Conservation (phyloP, 2,888 invertebrate species). For the Argyra leucocephala region DNA sequence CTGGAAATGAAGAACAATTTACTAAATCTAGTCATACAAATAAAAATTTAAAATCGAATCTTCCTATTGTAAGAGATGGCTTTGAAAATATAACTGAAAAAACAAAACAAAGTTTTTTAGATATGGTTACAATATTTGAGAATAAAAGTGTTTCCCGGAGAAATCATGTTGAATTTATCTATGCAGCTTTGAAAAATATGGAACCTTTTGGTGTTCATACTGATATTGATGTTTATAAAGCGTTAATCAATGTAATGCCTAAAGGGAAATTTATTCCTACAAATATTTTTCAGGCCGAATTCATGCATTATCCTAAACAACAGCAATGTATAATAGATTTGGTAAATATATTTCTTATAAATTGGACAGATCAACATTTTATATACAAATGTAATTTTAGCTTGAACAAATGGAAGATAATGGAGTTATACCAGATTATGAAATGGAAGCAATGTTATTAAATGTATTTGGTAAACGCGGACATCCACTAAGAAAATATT, state of each 20-base stretch:
- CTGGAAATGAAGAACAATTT: neutral
- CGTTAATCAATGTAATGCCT: slow-evolving; percentile 73
- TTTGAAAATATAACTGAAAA: neutral
- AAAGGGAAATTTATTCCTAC: slow-evolving; percentile 78
- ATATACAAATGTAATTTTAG: neutral
- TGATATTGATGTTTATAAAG: slow-evolving; percentile 79
- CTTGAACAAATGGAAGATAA: slow-evolving; percentile 87
- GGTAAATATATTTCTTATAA: slow-evolving; percentile 41
- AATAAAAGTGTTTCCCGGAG: slow-evolving; percentile 58
- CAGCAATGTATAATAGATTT: slow-evolving; percentile 88
- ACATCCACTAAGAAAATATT: slow-evolving; percentile 61
- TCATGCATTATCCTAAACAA: slow-evolving; percentile 90
- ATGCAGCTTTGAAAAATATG: slow-evolving; percentile 79
- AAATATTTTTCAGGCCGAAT: slow-evolving; percentile 77
- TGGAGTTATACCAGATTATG: slow-evolving; percentile 84
- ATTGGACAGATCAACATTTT: too few relatives aligned
- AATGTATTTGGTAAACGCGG: slow-evolving; percentile 76
- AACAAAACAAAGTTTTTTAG: slow-evolving; percentile 55
- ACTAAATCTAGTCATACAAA: too few relatives aligned
- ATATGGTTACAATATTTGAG: slow-evolving; percentile 66
- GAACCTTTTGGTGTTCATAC: slow-evolving; percentile 79
- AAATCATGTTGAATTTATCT: slow-evolving; percentile 91
- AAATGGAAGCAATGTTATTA: slow-evolving; percentile 71
- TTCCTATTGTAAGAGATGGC: neutral
- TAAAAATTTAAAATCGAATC: neutral